Percentiles rank a stretch among this genome's conserved stretches.
Evolutionary conservation across 2,113 vertebrate genomes (phyloP).

Genomic region (Callocephalon fimbriatum): DNA sequence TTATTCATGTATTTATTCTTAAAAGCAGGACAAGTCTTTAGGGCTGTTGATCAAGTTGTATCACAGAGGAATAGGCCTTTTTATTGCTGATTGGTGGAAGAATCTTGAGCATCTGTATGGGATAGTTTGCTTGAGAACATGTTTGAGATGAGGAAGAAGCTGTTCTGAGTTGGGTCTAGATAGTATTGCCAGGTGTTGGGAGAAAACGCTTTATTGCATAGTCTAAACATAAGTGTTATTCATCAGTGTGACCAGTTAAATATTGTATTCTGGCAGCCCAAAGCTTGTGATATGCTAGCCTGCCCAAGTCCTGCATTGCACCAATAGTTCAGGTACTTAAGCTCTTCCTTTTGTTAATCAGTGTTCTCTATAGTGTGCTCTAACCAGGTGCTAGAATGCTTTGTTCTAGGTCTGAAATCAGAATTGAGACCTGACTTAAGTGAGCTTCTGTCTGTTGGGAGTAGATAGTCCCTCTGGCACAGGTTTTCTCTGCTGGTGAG

Average conservation of each 20-base stretch:
- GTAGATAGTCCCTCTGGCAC: not conserved
- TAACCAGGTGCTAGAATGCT: not conserved
- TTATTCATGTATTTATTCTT: not conserved
- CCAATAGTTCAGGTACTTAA: not conserved
- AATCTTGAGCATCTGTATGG: not conserved
- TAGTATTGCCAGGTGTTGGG: not conserved
- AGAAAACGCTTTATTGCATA: not conserved
- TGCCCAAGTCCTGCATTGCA: not conserved
- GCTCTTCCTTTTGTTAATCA: not conserved
- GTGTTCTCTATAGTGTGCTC: rapidly evolving
- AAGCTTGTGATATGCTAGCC: not conserved
- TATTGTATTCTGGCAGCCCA: not conserved
- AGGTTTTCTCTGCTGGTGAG: not conserved
- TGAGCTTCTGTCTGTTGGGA: not conserved
- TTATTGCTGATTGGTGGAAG: not conserved
- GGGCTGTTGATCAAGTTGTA: not conserved
- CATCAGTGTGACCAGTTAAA: not conserved
- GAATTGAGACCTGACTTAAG: not conserved
- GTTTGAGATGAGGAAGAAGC: not conserved
- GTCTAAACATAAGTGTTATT: not conserved
- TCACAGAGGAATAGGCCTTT: not conserved
- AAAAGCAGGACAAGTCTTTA: not conserved
- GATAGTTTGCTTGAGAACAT: not conserved
- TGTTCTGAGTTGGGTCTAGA: not conserved
- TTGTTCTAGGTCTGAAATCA: not conserved